Percentiles rank a stretch among this genome's conserved stretches.
phyloP scores from a whole-genome alignment of 2,888 invertebrate genomes.

The Coenonympha glycerion region DNA sequence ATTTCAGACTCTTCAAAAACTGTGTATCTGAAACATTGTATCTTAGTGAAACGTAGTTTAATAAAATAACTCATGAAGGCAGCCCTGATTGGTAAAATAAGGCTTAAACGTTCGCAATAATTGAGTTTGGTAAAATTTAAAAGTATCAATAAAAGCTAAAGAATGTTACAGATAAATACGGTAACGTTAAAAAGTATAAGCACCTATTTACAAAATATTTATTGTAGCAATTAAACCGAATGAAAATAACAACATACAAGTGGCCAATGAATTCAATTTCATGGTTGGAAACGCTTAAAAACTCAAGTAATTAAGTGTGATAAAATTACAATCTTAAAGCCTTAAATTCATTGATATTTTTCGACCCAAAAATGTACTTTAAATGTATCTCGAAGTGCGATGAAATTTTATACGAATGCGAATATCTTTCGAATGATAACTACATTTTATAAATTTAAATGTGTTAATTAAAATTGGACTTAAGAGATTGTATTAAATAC shows the following conservation, averaged over 20 bases:
- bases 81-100: too few species aligned
- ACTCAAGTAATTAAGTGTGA: conserved; percentile 17
- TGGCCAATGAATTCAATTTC: conserved; percentile 15
- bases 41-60: too few species aligned
- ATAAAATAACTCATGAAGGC: too few species aligned
- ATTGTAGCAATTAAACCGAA: conserved; percentile 4
- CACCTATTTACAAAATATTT: conserved; percentile 8
- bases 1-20: too few species aligned
- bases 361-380: conserved; percentile 6
- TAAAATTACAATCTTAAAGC: conserved; percentile 18
- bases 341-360: conserved; percentile 9
- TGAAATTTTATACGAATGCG: background rate
- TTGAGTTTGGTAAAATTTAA: too few species aligned
- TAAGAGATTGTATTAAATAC: conserved; percentile 1
- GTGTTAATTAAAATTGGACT: conserved; percentile 1
- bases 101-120: too few species aligned
- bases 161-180: background rate
- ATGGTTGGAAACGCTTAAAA: conserved; percentile 13
- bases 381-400: conserved; percentile 1
- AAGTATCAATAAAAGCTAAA: background rate
- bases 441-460: too few species aligned
- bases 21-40: too few species aligned
- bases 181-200: background rate
- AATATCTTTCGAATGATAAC: background rate
- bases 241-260: conserved; percentile 10